phyloP scores from a whole-genome alignment of 2,113 vertebrate genomes.

The Caranx melampygus region DNA sequence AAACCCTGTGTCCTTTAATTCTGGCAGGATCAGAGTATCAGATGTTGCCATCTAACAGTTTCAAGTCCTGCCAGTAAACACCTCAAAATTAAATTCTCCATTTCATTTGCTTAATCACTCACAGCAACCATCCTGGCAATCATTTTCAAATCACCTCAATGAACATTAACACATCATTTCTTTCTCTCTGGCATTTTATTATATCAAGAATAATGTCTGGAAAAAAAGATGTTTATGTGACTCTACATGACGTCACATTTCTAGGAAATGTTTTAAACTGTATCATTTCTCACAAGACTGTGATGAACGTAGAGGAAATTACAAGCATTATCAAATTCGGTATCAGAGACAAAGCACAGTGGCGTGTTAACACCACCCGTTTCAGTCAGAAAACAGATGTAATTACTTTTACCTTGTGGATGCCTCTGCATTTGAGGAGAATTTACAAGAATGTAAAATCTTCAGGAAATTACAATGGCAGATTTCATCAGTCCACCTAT shows the following conservation, averaged over 20 bases:
- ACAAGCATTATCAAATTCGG: constrained; percentile 38
- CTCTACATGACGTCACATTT: constrained; percentile 13
- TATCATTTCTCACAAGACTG: constrained; percentile 14
- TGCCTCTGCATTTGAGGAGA: neutral
- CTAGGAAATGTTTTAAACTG: neutral
- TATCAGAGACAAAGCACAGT: constrained; percentile 15
- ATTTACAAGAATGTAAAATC: neutral
- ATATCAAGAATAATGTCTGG: neutral
- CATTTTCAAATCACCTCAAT: constrained; percentile 1
- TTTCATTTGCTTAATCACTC: constrained; percentile 32
- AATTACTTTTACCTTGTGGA: constrained; percentile 21
- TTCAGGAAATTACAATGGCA: neutral
- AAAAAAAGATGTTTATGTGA: constrained; percentile 12
- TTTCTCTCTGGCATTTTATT: neutral
- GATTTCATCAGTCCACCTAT: neutral
- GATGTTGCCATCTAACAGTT: constrained; percentile 28
- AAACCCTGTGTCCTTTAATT: constrained; percentile 33
- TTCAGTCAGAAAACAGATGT: constrained; percentile 18
- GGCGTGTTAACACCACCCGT: constrained; percentile 7
- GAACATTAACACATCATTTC: neutral
- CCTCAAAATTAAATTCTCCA: constrained; percentile 16
- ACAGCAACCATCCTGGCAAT: neutral
- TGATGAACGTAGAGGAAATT: constrained; percentile 34
- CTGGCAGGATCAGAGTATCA: constrained; percentile 35
- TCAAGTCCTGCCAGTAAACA: constrained; percentile 26